Base-by-base conservation (phyloP, 1,140 invertebrate genomes). In the Potamilus streckersoni region DNA sequence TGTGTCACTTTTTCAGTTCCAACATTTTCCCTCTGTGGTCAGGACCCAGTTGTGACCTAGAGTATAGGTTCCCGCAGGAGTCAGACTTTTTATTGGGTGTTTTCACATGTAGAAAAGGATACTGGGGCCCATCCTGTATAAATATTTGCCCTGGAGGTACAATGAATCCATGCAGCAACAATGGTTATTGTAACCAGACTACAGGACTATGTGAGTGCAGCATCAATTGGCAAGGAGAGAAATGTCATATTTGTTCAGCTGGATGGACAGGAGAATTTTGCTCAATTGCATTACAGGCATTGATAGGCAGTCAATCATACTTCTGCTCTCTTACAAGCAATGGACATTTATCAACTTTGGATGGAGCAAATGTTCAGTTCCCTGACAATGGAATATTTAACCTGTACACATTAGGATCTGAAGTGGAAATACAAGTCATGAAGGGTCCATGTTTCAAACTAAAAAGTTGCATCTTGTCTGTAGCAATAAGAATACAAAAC, bases 121-220 rank as follows among this genome's bases (percentile, higher is more conserved):
- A 80, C 71, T 84, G 81, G 81, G 80, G 80, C 12, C 49, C 59
- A n/a, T 58, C 70, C 27, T 84, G 83, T 71, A 70, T 66, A n/a
- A 19, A 63, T 61, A 55, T 69, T 23, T 84, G 83, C 71, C 83
- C 83, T 27, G 83, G 81, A 61, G 78, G 79, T 23, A 72, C 71
- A 13, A n/a, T 19, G 31, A 81, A 78, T 59, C 73, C 81, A 16
- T 84, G 83, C 57, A 76, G 63, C 38, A 74, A 70, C 15, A 59
- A 75, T 56, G 83, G 81, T 11, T 69, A 71, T 27, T 84, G 83
- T 71, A 66, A 81, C 49, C 31, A 66, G 56, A 38, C 8, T 27
- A 81, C 71, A 23, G 83, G 83, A 58, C 16, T 38, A 3, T 84
- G 83, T 65, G 56, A 59, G 60, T 84, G 83, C 64, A 76, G 74